A percentile compares a stretch with the other conserved stretches of the same genome.
Evolutionary conservation across 2,888 invertebrate genomes (phyloP).

Genomic region (Tachina lurida): DNA sequence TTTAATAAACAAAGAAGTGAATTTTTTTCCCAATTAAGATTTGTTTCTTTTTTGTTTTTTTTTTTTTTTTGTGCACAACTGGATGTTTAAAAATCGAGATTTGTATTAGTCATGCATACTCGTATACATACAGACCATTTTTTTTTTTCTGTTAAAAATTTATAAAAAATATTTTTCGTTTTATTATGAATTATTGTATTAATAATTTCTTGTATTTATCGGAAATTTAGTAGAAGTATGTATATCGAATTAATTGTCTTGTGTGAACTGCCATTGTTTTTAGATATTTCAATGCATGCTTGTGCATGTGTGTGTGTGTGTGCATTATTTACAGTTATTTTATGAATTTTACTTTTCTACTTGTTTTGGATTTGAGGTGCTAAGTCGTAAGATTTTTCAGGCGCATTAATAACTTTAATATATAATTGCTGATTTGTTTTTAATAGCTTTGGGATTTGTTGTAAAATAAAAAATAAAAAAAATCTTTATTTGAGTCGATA

Average conservation of each 20-base stretch:
- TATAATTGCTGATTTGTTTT: too few species aligned
- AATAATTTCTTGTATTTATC: conserved; percentile 20
- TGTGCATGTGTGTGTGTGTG: neutral
- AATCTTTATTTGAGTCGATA: too few species aligned
- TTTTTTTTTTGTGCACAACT: neutral
- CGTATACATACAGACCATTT: neutral
- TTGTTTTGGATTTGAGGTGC: too few species aligned
- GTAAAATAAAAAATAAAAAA: too few species aligned
- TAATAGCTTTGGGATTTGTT: too few species aligned
- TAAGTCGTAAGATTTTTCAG: too few species aligned
- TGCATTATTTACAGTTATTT: neutral
- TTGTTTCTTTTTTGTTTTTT: too few species aligned
- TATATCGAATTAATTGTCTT: neutral
- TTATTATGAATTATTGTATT: neutral
- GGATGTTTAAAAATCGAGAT: conserved; percentile 28
- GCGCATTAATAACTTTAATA: too few species aligned
- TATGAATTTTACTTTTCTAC: neutral
- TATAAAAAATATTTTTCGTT: too few species aligned
- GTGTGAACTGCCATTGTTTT: conserved; percentile 20
- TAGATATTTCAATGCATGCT: neutral
- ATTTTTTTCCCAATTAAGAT: neutral
- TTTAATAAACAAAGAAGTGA: neutral
- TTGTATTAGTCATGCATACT: conserved; percentile 16
- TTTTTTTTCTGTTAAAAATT: neutral
- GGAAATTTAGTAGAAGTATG: conserved; percentile 23